Evolutionary conservation across 2,113 vertebrate species (phyloP), one percentile per base, ranked within the genome.

Genomic region (Rhinoptilus africanus): DNA sequence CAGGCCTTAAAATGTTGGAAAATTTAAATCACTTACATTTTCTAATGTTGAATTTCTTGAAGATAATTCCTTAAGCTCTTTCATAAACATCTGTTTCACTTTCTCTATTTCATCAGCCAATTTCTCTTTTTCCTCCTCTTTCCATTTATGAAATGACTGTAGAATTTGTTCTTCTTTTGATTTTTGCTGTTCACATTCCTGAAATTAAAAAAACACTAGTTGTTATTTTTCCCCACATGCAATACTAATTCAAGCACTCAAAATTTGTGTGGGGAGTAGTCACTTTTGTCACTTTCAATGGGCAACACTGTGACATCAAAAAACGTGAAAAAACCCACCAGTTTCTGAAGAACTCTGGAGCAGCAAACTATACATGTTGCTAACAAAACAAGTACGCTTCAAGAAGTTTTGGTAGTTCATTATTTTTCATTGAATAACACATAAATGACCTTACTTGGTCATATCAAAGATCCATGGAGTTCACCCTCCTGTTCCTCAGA

Each of bases 111-210:
- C 98, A 62, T 96, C 94, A 67, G 98, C 98, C 89, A 99, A 97
- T 64, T 98, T 98, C 4, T 98, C 98, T 96, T 98, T 98, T 97
- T 99, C 99, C 85, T 99, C 99, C 1, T 98, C 98, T 95, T 99
- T 99, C 97, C 99, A 99, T 9, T 97, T 98, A 35, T 99, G 98
- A 97, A 99, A 97, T 41, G 98, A 98, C 77, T 98, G 98, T 66
- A 97, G 95, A 95, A 99, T 97, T 48, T 99, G 98, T 68, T 98
- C 98, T 57, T 99, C 98, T 96, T 98, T 98, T 41, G 98, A 97
- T 96, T 98, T 98, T 92, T 99, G 99, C 91, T 99, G 94, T 73
- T 98, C 99, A 79, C 98, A 98, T 85, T 99, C 99, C 99, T 99
- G 93, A 85, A 98, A 93, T 95, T 74, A 92, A 28, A 53, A 96